phyloP scores from a whole-genome alignment of 2,888 invertebrate genomes.

The Abscondita cerata region DNA sequence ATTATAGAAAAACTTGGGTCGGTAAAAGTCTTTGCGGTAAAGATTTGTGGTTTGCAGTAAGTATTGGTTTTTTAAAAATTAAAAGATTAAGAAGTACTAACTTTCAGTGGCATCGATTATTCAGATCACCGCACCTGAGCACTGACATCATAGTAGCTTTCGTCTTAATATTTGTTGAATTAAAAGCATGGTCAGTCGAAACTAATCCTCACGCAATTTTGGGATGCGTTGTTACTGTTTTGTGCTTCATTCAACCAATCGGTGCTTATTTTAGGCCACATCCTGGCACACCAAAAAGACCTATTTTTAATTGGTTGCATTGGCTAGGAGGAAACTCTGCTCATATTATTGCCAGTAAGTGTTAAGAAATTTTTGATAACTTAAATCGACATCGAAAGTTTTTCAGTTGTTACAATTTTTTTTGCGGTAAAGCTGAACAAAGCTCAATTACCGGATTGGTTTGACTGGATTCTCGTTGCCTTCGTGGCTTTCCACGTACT shows the following conservation, averaged over 20 bases:
- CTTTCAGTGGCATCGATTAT: constrained; percentile 84
- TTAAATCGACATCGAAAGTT: too few relatives aligned
- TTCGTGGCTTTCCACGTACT: constrained; percentile 90
- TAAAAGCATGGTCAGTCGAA: constrained; percentile 76
- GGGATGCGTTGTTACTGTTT: constrained; percentile 76
- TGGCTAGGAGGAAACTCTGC: constrained; percentile 89
- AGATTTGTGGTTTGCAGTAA: constrained; percentile 93
- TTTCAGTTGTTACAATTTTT: constrained; percentile 91
- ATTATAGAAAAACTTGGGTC: constrained; percentile 90
- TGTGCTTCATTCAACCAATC: constrained; percentile 88
- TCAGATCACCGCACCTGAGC: constrained; percentile 67
- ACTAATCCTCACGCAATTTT: constrained; percentile 85
- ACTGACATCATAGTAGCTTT: constrained; percentile 68
- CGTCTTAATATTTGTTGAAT: constrained; percentile 81
- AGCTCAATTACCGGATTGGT: constrained; percentile 85
- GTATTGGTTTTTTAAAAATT: constrained; percentile 50
- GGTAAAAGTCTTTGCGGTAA: constrained; percentile 81
- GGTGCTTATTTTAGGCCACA: constrained; percentile 87
- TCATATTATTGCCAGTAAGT: constrained; percentile 86
- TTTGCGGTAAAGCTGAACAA: constrained; percentile 86
- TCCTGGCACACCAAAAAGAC: constrained; percentile 79
- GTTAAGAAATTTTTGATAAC: too few relatives aligned
- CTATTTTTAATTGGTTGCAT: constrained; percentile 91
- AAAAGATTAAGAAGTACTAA: constrained; percentile 30
- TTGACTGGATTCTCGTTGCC: constrained; percentile 86